Evolutionary conservation across 2,113 vertebrate species (phyloP), one percentile per base, ranked within the genome.

Genomic region (Hyaena hyaena): DNA sequence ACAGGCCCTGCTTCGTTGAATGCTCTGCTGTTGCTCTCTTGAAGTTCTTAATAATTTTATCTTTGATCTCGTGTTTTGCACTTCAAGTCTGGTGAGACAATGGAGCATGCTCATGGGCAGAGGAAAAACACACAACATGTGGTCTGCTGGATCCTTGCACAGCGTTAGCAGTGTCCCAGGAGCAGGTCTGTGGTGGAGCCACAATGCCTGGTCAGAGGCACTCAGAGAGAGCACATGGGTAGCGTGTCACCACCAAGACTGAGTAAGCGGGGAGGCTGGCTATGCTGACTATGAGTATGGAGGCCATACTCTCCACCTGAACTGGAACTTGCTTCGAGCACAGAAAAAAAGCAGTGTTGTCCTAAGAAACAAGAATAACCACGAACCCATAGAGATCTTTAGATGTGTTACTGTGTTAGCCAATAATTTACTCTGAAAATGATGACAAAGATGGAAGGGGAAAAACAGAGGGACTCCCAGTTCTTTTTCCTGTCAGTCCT

Each of bases 31-130:
- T 45, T 82, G 39, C 55, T 43, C 19, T 61, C 63, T 43, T 89
- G 77, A 89, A 39, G 81, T 94, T 82, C 86, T 82, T 73, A 69
- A 61, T 35, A 89, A 65, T 82, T 48, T 88, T 48, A 73, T 71
- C 55, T 63, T 80, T 58, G 63, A 61, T 33, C 21, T 74, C 74
- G 16, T 63, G 55, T n/a, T 74, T 73, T 61, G 24, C 10, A 65
- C 26, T 24, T 89, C 5, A 43, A 31, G 43, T 65, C 8, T 74
- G 55, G 26, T 33, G 48, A 53, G 43, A 66, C 24, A 65, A 43
- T 68, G n/a, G 11, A 88, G 76, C 7, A 81, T 61, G 39, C 33
- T 11, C 2, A 1, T 10, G 21, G 26, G 63, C 39, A 69, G 48
- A 63, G 77, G 31, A 76, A 35, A 77, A 10, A 39, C n/a, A 73